phyloP scores from a whole-genome alignment of 2,797 vertebrate species.

The Artibeus jamaicensis region DNA sequence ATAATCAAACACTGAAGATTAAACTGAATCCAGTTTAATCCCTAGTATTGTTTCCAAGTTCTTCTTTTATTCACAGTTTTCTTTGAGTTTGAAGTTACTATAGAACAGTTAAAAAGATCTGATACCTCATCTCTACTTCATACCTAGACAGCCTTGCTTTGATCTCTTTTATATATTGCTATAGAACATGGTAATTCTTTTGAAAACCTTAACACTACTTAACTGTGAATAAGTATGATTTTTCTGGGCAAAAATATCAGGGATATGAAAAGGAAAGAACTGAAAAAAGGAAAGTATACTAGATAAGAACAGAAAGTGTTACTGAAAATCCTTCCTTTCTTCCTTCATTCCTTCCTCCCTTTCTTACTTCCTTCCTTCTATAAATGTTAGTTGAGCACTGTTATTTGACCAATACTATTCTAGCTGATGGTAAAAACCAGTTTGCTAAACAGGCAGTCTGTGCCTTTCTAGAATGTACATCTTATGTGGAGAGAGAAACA shows the following conservation, averaged over 20 bases:
- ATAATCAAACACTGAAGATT: background rate
- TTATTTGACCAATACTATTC: background rate
- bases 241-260: background rate
- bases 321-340: background rate
- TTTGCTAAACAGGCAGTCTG: background rate
- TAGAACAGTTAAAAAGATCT: background rate
- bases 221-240: background rate
- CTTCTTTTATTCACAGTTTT: background rate
- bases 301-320: background rate
- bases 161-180: background rate
- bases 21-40: background rate
- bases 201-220: background rate
- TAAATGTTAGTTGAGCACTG: background rate
- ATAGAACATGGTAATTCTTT: background rate
- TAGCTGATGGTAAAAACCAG: background rate
- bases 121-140: background rate
- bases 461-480: background rate
- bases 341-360: background rate
- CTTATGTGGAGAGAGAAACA: background rate
- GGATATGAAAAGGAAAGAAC: background rate
- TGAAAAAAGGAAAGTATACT: background rate
- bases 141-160: background rate
- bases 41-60: background rate
- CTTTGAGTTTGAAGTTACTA: background rate
- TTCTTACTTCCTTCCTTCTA: background rate